Percentiles rank a stretch among this genome's conserved stretches.
Evolutionary conservation across 2,113 vertebrate species (phyloP).

Genomic region (Carollia perspicillata): DNA sequence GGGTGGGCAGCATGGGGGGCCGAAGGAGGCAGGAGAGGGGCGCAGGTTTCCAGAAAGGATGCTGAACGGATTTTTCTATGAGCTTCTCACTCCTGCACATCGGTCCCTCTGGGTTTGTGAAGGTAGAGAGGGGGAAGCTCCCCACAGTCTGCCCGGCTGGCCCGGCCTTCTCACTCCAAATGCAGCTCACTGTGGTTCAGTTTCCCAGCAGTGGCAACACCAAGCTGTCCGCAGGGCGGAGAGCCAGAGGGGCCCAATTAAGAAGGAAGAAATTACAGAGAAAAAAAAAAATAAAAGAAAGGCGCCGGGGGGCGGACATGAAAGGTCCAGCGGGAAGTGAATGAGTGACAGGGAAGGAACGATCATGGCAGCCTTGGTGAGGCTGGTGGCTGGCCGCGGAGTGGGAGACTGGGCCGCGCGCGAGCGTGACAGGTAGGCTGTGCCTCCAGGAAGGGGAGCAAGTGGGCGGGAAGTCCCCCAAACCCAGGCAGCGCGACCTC

Average conservation of each 20-base stretch:
- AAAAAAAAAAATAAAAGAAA: neutral
- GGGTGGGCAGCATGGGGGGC: neutral
- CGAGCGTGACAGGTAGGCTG: neutral
- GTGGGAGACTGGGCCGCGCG: neutral
- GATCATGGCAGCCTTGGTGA: neutral
- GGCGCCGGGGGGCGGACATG: neutral
- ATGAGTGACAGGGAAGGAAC: neutral
- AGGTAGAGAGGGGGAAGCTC: neutral
- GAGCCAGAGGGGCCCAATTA: neutral
- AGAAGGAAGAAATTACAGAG: neutral
- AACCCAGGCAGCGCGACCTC: neutral
- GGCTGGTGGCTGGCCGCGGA: neutral
- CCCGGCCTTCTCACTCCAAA: neutral
- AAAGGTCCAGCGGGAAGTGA: neutral
- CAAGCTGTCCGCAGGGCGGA: neutral
- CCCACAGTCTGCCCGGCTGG: neutral
- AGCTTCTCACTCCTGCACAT: neutral
- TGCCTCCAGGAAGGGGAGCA: neutral
- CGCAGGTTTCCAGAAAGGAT: neutral
- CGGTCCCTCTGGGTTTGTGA: neutral
- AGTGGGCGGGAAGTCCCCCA: neutral
- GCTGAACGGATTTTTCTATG: too few species aligned
- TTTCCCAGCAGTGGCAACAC: neutral
- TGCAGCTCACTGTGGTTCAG: neutral
- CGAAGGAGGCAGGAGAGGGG: fast-evolving